Percentiles rank a stretch among this genome's conserved stretches.
phyloP scores from a whole-genome alignment of 2,113 vertebrate species.

The Spea bombifrons region DNA sequence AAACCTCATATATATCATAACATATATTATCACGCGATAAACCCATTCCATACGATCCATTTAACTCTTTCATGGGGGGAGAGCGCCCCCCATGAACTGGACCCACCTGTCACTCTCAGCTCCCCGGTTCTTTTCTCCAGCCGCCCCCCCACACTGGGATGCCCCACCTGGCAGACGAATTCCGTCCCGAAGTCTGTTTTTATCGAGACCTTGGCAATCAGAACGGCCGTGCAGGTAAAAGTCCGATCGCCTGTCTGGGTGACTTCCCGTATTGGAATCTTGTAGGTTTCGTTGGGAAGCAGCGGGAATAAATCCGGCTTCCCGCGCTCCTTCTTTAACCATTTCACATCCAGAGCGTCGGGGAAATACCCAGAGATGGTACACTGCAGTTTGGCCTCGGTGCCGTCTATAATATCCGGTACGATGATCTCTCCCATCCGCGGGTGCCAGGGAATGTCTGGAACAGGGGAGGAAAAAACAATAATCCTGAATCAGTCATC shows the following conservation, averaged over 20 bases:
- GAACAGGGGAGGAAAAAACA: neutral
- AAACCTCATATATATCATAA: too few relatives aligned
- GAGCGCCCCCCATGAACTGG: neutral
- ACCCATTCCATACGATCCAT: too few relatives aligned
- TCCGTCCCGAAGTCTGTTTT: slow-evolving; percentile 1
- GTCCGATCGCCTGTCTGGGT: slow-evolving; percentile 14
- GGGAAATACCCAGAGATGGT: slow-evolving; percentile 34
- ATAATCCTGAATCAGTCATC: too few relatives aligned
- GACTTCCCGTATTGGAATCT: slow-evolving; percentile 7
- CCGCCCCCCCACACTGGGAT: slow-evolving; percentile 7
- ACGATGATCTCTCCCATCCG: slow-evolving; percentile 22
- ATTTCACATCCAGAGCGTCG: slow-evolving; percentile 25
- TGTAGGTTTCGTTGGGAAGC: slow-evolving; percentile 19
- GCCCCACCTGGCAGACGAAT: slow-evolving; percentile 37
- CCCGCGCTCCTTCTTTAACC: slow-evolving; percentile 25
- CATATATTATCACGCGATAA: too few relatives aligned
- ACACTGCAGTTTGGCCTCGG: slow-evolving; percentile 22
- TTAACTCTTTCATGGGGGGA: neutral
- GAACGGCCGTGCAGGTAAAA: slow-evolving; percentile 2
- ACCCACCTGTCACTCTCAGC: slow-evolving; percentile 15
- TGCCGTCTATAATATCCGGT: slow-evolving; percentile 4
- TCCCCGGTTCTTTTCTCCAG: slow-evolving; percentile 22
- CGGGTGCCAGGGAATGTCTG: slow-evolving; percentile 19
- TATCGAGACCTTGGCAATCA: neutral
- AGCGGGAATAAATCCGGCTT: neutral